These are phyloP conservation scores for Sinonovacula constricta DNA, from an alignment of 1,140 invertebrate species.

Conservation along the genomic window DNA sequence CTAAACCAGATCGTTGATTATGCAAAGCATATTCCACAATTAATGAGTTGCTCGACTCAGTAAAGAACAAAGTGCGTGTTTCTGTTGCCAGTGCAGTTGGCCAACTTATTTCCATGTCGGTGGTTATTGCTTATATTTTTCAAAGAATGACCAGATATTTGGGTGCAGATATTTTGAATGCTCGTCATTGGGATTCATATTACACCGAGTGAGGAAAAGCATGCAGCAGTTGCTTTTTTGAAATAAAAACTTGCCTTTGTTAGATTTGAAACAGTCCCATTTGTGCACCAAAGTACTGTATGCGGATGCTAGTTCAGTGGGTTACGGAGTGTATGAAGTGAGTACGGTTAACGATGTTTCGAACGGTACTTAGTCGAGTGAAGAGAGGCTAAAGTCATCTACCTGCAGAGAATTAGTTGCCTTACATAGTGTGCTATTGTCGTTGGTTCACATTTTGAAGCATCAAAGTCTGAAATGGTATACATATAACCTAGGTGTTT, in stretches of 20 bases:
- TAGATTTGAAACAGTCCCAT: not conserved
- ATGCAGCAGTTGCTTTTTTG: constrained; percentile 12
- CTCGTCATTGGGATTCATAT: constrained; percentile 16
- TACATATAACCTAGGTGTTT: too few relatives aligned
- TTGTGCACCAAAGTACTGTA: constrained; percentile 18
- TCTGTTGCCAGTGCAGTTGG: constrained; percentile 12
- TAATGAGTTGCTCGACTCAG: not conserved
- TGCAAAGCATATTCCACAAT: not conserved
- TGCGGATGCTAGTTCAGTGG: constrained; percentile 11
- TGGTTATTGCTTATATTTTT: constrained; percentile 1
- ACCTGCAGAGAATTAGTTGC: too few relatives aligned
- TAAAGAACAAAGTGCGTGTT: not conserved
- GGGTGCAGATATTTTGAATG: constrained; percentile 4
- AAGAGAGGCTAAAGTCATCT: too few relatives aligned
- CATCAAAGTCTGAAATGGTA: too few relatives aligned
- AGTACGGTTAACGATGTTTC: constrained; percentile 15
- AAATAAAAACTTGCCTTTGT: not conserved
- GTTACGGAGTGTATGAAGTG: constrained; percentile 13
- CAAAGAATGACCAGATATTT: constrained; percentile 10
- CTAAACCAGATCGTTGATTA: not conserved
- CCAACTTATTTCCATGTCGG: constrained; percentile 7
- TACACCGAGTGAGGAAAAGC: not conserved
- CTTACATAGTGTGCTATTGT: too few relatives aligned
- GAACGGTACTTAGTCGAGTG: too few relatives aligned
- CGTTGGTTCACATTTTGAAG: too few relatives aligned